phyloP scores from a whole-genome alignment of 2,888 invertebrate genomes.

The Venustoraphidia nigricollis region DNA sequence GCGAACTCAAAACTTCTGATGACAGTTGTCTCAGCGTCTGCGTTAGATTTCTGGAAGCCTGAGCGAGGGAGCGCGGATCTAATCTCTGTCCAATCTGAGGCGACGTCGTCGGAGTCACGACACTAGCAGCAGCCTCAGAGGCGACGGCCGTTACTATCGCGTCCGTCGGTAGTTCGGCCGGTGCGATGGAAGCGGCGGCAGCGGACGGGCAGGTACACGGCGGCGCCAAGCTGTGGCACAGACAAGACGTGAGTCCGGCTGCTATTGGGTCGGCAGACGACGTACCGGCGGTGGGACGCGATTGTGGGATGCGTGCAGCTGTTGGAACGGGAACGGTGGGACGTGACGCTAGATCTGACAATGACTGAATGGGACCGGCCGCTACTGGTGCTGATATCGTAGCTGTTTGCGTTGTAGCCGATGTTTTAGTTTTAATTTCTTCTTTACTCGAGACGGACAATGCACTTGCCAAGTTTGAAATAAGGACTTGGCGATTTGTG shows the following conservation, averaged over 20 bases:
- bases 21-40: slow-evolving; percentile 81
- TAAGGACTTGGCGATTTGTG: slow-evolving; percentile 6
- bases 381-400: slow-evolving; percentile 24
- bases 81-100: slow-evolving; percentile 2
- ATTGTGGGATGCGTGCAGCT: slow-evolving; percentile 18
- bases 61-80: slow-evolving; percentile 53
- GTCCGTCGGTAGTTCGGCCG: slow-evolving; percentile 16
- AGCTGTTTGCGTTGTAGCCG: slow-evolving; percentile 14
- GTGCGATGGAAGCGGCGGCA: slow-evolving; percentile 25
- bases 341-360: slow-evolving; percentile 46
- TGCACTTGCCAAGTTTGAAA: slow-evolving; percentile 3
- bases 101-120: slow-evolving; percentile 17
- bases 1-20: slow-evolving; percentile 67
- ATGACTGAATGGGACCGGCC: slow-evolving; percentile 36
- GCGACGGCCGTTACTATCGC: slow-evolving; percentile 10
- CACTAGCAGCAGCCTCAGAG: neutral
- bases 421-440: neutral
- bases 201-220: slow-evolving; percentile 14
- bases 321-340: slow-evolving; percentile 23
- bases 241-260: slow-evolving; percentile 29
- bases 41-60: slow-evolving; percentile 82
- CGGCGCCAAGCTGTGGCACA: slow-evolving; percentile 24
- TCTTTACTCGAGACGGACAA: slow-evolving; percentile 2
- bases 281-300: neutral
- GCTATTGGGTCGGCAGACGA: slow-evolving; percentile 24